Conservation (phyloP, 2,888 invertebrate genomes). For the Syrphus vitripennis region DNA sequence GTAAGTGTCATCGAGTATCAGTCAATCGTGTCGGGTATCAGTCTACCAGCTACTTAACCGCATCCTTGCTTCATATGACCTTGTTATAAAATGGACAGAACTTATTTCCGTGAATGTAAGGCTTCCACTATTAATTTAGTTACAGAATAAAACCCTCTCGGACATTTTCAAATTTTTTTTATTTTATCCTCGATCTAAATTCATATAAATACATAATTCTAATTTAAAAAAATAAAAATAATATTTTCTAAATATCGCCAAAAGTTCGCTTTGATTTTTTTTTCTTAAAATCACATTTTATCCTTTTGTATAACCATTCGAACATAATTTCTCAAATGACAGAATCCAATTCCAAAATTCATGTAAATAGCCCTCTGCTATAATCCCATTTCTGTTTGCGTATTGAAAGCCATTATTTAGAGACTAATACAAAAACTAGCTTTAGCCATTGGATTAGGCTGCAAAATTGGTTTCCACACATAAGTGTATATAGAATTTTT, state of each 20-base stretch:
- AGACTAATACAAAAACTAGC: slow-evolving; percentile 49
- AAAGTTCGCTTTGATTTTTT: background rate
- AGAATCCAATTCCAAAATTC: slow-evolving; percentile 41
- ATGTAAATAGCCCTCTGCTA: slow-evolving; percentile 62
- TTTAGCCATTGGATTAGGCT: slow-evolving; percentile 66
- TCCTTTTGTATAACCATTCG: background rate
- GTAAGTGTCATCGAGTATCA: too few relatives aligned
- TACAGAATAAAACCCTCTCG: too few relatives aligned
- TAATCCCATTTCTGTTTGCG: slow-evolving; percentile 56
- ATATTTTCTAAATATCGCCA: background rate
- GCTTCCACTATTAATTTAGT: too few relatives aligned
- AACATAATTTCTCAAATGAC: slow-evolving; percentile 23
- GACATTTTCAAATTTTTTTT: too few relatives aligned
- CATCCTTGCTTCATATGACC: too few relatives aligned
- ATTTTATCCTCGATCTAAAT: background rate
- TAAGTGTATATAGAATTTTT: background rate
- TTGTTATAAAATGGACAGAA: too few relatives aligned
- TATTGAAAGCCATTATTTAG: slow-evolving; percentile 62
- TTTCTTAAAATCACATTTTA: background rate
- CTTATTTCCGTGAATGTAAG: too few relatives aligned
- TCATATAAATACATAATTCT: background rate
- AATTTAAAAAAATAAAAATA: background rate
- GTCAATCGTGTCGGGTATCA: too few relatives aligned
- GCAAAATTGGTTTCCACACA: slow-evolving; percentile 60
- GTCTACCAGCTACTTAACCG: too few relatives aligned